Conservation (phyloP, 2,797 vertebrate species). For the Mus caroli region DNA sequence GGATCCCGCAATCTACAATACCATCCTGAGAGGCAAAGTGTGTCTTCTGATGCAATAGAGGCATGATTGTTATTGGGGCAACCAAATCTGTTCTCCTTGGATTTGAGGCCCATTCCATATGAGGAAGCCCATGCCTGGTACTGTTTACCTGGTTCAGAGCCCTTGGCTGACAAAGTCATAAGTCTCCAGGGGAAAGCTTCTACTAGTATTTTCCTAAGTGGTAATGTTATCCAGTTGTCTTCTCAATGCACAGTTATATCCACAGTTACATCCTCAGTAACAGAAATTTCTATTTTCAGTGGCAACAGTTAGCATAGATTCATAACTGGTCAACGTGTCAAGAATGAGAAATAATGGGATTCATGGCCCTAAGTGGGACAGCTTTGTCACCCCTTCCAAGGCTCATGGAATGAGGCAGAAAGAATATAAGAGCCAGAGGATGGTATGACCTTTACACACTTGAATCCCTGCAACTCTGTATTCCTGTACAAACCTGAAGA, state of each 20-base stretch:
- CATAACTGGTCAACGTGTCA: neutral
- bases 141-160: neutral
- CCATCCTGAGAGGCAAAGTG: neutral
- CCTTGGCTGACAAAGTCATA: neutral
- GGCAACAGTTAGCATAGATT: neutral
- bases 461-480: neutral
- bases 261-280: neutral
- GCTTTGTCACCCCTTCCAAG: neutral
- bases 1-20: neutral
- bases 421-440: neutral
- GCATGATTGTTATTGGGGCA: neutral
- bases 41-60: neutral
- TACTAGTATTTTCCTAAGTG: neutral
- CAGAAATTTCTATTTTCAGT: neutral
- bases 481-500: neutral
- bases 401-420: neutral
- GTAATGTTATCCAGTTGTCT: neutral
- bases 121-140: neutral
- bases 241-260: neutral
- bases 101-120: neutral
- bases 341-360: neutral
- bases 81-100: neutral
- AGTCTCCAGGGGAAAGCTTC: neutral
- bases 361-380: neutral
- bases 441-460: too few species aligned